These are phyloP conservation scores for Anthopleura xanthogrammica DNA, from an alignment of 92 coral and sea anemone genomes.

Conservation along the genomic window DNA sequence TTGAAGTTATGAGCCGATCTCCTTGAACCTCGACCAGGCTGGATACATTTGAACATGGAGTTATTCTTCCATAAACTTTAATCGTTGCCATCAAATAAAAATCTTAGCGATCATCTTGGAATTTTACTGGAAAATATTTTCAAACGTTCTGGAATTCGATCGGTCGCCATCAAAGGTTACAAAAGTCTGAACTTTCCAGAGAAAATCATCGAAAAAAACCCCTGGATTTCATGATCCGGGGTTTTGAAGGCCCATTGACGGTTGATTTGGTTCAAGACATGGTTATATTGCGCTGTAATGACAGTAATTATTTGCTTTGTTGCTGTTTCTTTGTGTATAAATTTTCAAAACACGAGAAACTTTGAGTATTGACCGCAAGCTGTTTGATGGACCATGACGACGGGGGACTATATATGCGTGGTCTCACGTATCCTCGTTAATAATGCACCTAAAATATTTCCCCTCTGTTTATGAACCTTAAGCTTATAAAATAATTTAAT, in stretches of 20 bases:
- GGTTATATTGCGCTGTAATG: background rate
- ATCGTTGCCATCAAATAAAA: slow-evolving; percentile 60
- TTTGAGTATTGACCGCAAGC: background rate
- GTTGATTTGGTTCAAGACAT: background rate
- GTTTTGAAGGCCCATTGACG: background rate
- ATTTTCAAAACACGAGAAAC: background rate
- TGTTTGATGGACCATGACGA: background rate
- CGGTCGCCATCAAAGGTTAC: background rate
- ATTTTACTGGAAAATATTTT: background rate
- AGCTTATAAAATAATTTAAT: background rate
- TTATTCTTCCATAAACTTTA: slow-evolving; percentile 60
- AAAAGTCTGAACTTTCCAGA: background rate
- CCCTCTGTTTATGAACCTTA: background rate
- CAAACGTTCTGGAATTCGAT: slow-evolving; percentile 6
- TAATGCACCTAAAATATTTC: background rate
- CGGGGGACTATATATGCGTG: background rate
- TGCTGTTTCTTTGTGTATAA: background rate
- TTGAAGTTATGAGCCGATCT: slow-evolving; percentile 31
- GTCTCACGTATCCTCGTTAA: background rate
- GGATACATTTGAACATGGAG: slow-evolving; percentile 42
- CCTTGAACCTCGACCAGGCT: slow-evolving; percentile 38
- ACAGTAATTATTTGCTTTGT: slow-evolving; percentile 6
- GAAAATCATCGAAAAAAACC: background rate
- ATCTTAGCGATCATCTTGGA: background rate
- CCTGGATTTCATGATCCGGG: background rate